Percentiles rank a stretch among this genome's conserved stretches.
Conservation (phyloP, 1,140 invertebrate genomes). For the Caenorhabditis brenneri region DNA sequence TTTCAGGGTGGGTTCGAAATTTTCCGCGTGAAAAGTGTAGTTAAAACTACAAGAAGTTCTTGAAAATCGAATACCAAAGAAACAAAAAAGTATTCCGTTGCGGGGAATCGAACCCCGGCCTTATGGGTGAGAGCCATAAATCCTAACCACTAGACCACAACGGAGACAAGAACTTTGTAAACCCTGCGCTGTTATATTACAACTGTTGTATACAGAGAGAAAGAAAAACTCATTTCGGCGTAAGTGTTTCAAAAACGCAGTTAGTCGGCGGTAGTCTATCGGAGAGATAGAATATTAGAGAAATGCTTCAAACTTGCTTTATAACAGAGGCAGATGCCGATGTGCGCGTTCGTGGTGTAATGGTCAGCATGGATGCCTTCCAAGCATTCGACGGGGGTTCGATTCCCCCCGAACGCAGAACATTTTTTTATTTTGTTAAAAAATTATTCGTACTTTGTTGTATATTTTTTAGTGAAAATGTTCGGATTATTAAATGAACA, state of each 20-base stretch:
- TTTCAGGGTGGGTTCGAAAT: too few species aligned
- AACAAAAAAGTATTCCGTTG: constrained; percentile 72
- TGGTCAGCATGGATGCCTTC: constrained; percentile 50
- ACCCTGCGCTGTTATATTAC: background rate
- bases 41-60: too few species aligned
- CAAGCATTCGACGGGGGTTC: constrained; percentile 51
- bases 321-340: background rate
- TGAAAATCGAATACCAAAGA: background rate
- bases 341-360: constrained; percentile 48
- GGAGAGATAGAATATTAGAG: too few species aligned
- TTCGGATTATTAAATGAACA: too few species aligned
- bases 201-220: background rate
- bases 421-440: background rate
- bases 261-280: too few species aligned
- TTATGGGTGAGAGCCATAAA: constrained; percentile 83
- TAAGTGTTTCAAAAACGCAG: too few species aligned
- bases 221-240: background rate
- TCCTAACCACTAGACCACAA: constrained; percentile 76
- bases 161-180: background rate
- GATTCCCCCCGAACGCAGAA: constrained; percentile 47
- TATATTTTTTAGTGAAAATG: too few species aligned
- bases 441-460: too few species aligned
- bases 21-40: too few species aligned
- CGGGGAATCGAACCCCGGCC: constrained; percentile 84
- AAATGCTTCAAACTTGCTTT: too few species aligned